These are phyloP conservation scores for Nycticorax nycticorax DNA, from an alignment of 2,113 vertebrate genomes.

Conservation along the genomic window DNA sequence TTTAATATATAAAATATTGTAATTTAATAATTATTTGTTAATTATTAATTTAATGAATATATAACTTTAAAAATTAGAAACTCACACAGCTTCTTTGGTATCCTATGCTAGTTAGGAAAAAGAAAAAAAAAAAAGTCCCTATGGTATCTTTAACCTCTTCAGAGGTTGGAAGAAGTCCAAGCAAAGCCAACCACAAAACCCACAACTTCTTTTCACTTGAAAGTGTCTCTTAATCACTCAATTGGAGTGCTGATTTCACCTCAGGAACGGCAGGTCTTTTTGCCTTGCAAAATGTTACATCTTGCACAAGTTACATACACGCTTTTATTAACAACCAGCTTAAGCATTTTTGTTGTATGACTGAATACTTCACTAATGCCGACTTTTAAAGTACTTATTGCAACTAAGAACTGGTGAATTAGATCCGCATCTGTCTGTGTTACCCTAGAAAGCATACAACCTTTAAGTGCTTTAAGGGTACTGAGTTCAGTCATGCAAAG, in stretches of 20 bases:
- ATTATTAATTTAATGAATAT: no score
- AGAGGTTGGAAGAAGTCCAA: background rate
- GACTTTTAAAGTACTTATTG: background rate
- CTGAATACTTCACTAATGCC: background rate
- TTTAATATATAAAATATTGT: no score
- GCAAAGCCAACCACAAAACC: background rate
- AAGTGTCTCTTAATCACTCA: accelerated
- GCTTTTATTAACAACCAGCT: background rate
- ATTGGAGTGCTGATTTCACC: background rate
- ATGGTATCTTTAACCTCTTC: background rate
- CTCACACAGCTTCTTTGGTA: background rate
- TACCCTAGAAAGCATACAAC: background rate
- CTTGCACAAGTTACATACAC: background rate
- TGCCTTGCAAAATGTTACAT: no score
- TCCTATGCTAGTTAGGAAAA: background rate
- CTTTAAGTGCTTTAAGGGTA: background rate
- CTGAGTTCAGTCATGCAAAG: background rate
- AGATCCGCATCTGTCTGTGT: background rate
- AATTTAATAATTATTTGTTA: no score
- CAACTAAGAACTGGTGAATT: background rate
- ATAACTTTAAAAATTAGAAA: background rate
- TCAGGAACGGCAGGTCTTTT: background rate
- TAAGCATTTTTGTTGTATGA: background rate
- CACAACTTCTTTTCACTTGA: background rate
- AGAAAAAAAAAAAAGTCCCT: background rate